Base-by-base conservation (phyloP, 2,113 vertebrate genomes). In the Nothobranchius furzeri region DNA sequence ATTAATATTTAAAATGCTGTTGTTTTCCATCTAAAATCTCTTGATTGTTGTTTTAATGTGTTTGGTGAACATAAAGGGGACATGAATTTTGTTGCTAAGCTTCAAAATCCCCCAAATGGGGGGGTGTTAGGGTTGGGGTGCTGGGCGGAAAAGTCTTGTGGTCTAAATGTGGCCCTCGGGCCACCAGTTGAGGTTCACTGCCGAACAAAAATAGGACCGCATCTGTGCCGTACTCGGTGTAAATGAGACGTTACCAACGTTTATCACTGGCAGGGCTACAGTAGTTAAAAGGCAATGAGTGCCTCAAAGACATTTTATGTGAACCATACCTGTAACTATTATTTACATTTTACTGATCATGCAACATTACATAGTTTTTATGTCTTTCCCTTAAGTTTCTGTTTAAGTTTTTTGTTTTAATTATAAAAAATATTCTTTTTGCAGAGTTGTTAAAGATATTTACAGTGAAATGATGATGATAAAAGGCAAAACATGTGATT, bases 231-330 rank as follows among this genome's bases (percentile, higher is more conserved):
- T 30, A 30, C 30, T 3, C 30, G 4, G 30, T 30, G 30, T 30
- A 30, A 30, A 30, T 30, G 30, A 30, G 30, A 4, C 30, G 4
- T 30, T 40, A 1, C 37, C 37, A 73, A 66, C n/a, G 11, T 81
- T 64, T 70, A 69, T 72, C 58, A 64, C 57, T 43, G 52, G 84
- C 58, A 85, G 85, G 70, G 81, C 78, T 74, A 62, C 63, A 75
- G 65, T 35, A 60, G 70, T 60, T 60, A 55, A 78, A 30, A 74
- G 78, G 81, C 67, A 86, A 78, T 42, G 76, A 87, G 76, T 83
- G 75, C 76, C 76, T 85, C 63, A 70, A 74, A 79, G 49, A 55
- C 25, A 59, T 64, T 70, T 62, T 64, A 49, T 64, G 45, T 77
- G n/a, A 81, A 47, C 37, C 1, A 30, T 75, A 63, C 40, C 77